Base-by-base conservation (phyloP, 2,888 invertebrate species). In the Cheiracanthium punctorium region DNA sequence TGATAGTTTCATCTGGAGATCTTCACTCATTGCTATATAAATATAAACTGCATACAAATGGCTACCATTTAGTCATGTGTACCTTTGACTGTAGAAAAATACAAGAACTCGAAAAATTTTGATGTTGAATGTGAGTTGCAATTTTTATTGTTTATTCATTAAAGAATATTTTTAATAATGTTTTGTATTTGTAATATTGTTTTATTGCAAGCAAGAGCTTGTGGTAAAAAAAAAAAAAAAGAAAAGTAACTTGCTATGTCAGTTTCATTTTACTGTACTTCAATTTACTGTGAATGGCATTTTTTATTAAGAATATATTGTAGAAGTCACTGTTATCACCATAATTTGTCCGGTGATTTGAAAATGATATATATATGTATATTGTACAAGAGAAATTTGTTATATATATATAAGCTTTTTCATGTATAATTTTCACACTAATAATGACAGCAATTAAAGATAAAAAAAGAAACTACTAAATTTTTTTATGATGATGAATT, bases 91-190 rank as follows among this genome's bases (percentile, higher is more conserved):
- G 29, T 74, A 32, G 32, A 30, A 72, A n/a, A 33, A 41, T 41
- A 73, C 41, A 30, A 71, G 74, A 76, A 76, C 43, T 64, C 41
- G 71, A 74, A 73, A n/a, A 70, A 72, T 37, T 33, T 84, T 41
- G 67, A 65, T 84, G 82, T 84, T 84, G 82, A 77, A 84, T 73
- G 73, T 72, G 30, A 72, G 82, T 84, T 84, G 82, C 77, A 77
- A 72, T 82, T 84, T 77, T 84, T 67, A 86, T 86, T 86, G 86
- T 86, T 86, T 86, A 76, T 76, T 80, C 70, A 75, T 75, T 86
- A 58, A 80, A 86, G 86, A 86, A 86, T 86, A 86, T 86, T 86
- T 86, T 86, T 86, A 86, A 80, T 86, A 86, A 80, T 86, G 86
- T 86, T 80, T 86, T 86, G 86, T 86, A 86, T 77, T 64, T 74